Percentiles rank a stretch among this genome's conserved stretches.
Conservation (phyloP, 2,113 vertebrate genomes). For the Otus sunia region DNA sequence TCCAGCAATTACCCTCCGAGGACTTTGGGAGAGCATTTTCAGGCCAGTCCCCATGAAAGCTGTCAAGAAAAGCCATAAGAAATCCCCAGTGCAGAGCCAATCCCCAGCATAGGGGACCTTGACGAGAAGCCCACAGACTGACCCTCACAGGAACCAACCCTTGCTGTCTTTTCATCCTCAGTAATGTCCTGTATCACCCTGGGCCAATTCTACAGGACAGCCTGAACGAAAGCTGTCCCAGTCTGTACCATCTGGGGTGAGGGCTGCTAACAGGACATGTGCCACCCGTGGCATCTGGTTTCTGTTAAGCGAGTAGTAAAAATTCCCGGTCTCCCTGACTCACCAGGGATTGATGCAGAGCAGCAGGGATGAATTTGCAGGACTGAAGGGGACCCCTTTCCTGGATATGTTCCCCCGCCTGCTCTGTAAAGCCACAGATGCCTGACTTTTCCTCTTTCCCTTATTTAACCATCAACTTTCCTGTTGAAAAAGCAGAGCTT, state of each 20-base stretch:
- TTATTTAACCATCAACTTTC: neutral
- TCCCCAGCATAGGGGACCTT: accelerated
- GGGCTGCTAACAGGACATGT: neutral
- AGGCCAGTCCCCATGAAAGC: neutral
- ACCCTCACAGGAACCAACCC: accelerated
- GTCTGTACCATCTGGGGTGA: neutral
- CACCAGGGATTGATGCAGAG: neutral
- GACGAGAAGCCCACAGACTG: neutral
- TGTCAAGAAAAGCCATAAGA: neutral
- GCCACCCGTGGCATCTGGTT: neutral
- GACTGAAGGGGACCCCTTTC: neutral
- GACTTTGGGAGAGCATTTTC: neutral
- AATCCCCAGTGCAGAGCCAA: neutral
- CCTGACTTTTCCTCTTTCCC: neutral
- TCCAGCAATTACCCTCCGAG: neutral
- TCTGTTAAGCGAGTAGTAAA: slow-evolving; percentile 31
- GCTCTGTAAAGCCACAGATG: slow-evolving; percentile 1
- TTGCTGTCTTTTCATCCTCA: neutral
- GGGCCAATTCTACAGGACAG: neutral
- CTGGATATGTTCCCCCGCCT: neutral
- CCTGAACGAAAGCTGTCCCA: neutral
- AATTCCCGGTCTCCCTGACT: slow-evolving; percentile 2
- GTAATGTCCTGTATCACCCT: accelerated
- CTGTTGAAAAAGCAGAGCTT: neutral
- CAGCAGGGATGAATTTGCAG: neutral